These are phyloP conservation scores for Lasaia peninsularis DNA, from an alignment of 1,140 invertebrate species.

Conservation along the genomic window DNA sequence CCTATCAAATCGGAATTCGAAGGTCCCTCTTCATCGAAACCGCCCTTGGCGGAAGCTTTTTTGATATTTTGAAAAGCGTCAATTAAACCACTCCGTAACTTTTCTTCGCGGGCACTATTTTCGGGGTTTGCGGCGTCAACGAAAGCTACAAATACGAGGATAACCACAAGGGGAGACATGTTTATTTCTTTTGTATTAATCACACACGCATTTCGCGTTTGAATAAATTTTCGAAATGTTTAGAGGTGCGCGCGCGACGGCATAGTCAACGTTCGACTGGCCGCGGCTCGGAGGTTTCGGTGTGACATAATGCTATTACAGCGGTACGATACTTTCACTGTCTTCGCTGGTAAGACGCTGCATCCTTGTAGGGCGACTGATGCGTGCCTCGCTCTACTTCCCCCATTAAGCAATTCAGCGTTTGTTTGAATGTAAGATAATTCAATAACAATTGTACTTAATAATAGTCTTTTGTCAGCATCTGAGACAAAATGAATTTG, in stretches of 20 bases:
- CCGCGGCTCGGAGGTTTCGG: conserved; percentile 25
- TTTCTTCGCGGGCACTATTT: conserved; percentile 53
- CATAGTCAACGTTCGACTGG: conserved; percentile 55
- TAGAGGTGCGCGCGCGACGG: conserved; percentile 56
- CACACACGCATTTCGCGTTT: conserved; percentile 46
- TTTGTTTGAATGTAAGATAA: conserved; percentile 14
- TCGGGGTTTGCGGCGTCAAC: conserved; percentile 41
- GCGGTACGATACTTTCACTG: conserved; percentile 61
- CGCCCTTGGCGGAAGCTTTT: conserved; percentile 58
- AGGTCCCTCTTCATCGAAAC: conserved; percentile 42
- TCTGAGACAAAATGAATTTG: not conserved
- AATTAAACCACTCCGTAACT: conserved; percentile 60
- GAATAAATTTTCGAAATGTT: conserved; percentile 19
- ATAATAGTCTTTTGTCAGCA: conserved; percentile 1
- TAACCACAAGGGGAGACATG: conserved; percentile 55
- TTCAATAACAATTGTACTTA: conserved; percentile 10
- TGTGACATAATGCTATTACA: conserved; percentile 65
- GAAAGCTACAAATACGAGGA: conserved; percentile 47
- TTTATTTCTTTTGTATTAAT: conserved; percentile 38
- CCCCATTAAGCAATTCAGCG: conserved; percentile 19
- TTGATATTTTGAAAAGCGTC: conserved; percentile 72
- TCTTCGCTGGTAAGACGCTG: conserved; percentile 33
- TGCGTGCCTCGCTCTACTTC: conserved; percentile 36
- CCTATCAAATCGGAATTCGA: conserved; percentile 50
- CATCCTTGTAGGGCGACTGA: conserved; percentile 57